phyloP scores from a whole-genome alignment of 2,113 vertebrate species.

The Panurus biarmicus region DNA sequence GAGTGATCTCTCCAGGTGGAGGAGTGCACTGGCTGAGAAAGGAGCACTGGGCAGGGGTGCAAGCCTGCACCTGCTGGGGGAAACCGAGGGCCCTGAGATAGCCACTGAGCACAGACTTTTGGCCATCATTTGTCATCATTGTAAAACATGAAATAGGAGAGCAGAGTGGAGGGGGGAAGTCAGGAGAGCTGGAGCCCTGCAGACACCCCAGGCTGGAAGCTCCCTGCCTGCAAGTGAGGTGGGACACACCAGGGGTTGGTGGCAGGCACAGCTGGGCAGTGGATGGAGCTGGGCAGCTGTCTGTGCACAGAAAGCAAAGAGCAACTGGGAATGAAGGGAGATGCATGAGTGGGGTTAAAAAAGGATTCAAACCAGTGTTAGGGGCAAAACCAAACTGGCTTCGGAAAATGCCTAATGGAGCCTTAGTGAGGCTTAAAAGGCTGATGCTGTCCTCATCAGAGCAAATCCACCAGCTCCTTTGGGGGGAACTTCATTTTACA shows the following conservation, averaged over 20 bases:
- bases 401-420: background rate
- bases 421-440: background rate
- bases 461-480: background rate
- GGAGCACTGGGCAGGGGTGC: background rate
- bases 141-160: background rate
- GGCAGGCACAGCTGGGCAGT: background rate
- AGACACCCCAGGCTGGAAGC: background rate
- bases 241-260: constrained; percentile 12
- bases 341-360: background rate
- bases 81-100: background rate
- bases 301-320: background rate
- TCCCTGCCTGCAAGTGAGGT: constrained; percentile 40
- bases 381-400: background rate
- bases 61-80: background rate
- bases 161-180: background rate
- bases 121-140: background rate
- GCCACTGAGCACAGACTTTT: background rate
- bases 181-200: background rate
- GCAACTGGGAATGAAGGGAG: background rate
- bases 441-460: background rate
- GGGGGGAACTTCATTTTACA: background rate
- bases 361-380: background rate
- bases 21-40: background rate
- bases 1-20: background rate
- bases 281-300: constrained; percentile 25